Evolutionary conservation across 2,797 vertebrate genomes (phyloP).

Genomic region (Sternarchorhynchus goeldii): DNA sequence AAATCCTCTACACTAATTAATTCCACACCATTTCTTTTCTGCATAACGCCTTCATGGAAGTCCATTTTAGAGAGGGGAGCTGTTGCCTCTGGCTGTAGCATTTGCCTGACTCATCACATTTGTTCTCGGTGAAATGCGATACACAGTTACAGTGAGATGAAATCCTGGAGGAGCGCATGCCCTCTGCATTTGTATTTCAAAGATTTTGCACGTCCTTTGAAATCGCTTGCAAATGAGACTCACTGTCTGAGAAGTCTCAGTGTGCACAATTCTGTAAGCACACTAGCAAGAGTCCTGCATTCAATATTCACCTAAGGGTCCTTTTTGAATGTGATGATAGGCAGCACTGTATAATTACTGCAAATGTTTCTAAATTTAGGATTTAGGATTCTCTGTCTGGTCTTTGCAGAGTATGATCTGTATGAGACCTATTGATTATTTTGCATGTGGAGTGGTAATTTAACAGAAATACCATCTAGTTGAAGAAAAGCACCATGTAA

Average conservation of each 20-base stretch:
- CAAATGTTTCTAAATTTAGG: not conserved
- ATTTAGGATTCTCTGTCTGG: not conserved
- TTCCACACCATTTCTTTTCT: not conserved
- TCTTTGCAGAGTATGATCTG: not conserved
- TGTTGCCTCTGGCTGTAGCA: slow-evolving; percentile 1
- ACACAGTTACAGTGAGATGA: not conserved
- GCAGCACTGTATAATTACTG: too few species aligned
- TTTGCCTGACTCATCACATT: slow-evolving; percentile 24
- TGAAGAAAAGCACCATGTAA: too few species aligned
- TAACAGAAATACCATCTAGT: too few species aligned
- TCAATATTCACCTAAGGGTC: too few species aligned
- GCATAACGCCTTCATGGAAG: slow-evolving; percentile 2
- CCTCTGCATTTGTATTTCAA: too few species aligned
- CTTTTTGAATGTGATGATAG: too few species aligned
- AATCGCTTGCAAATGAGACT: too few species aligned
- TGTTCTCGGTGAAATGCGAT: slow-evolving; percentile 25
- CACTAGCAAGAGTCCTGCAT: too few species aligned
- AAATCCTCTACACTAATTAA: not conserved
- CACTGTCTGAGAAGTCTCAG: not conserved
- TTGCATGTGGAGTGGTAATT: too few species aligned
- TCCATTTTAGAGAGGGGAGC: not conserved
- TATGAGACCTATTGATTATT: not conserved
- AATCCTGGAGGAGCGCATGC: too few species aligned
- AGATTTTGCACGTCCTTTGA: too few species aligned
- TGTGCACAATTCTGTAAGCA: not conserved